Conservation (phyloP, 2,797 vertebrate genomes). For the Varecia variegata region DNA sequence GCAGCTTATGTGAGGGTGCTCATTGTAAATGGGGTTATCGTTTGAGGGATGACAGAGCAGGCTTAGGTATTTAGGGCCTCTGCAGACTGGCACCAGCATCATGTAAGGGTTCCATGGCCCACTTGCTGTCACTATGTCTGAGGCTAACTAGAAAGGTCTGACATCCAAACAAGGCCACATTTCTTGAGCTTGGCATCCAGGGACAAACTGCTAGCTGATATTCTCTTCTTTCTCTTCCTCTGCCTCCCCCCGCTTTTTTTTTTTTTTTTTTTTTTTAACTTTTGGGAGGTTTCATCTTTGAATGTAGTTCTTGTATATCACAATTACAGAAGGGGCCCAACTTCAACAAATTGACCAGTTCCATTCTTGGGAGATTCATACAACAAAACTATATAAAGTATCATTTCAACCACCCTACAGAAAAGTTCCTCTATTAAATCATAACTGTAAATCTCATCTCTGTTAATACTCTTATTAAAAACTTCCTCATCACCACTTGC, state of each 20-base stretch:
- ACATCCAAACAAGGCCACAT: not conserved
- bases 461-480: not conserved
- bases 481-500: not conserved
- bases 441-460: not conserved
- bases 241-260: not conserved
- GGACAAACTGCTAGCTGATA: not conserved
- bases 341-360: not conserved
- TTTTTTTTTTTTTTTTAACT: too few relatives aligned
- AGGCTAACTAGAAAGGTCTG: not conserved
- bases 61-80: not conserved
- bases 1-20: not conserved
- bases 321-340: not conserved
- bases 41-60: not conserved
- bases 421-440: not conserved
- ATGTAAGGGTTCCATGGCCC: not conserved
- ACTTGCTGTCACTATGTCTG: not conserved
- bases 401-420: not conserved
- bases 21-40: not conserved
- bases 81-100: not conserved
- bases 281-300: not conserved
- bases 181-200: not conserved
- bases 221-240: not conserved
- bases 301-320: not conserved
- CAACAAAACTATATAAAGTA: not conserved
- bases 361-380: not conserved